phyloP scores from a whole-genome alignment of 2,797 vertebrate genomes.

The Trematomus bernacchii region DNA sequence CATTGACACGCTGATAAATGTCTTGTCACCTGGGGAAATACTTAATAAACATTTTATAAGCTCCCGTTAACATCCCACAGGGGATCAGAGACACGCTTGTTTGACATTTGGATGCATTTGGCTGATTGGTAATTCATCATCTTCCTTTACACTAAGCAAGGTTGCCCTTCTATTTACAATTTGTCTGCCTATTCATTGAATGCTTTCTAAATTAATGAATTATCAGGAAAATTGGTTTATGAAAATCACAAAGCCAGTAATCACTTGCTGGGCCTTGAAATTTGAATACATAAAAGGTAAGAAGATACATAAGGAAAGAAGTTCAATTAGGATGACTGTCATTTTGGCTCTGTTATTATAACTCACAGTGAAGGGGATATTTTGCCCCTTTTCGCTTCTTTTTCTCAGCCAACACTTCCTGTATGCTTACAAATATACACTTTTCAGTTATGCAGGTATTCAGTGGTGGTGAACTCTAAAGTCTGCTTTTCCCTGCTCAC shows the following conservation, averaged over 20 bases:
- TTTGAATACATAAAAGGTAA: slow-evolving; percentile 34
- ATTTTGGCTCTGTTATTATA: slow-evolving; percentile 17
- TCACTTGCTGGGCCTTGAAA: slow-evolving; percentile 44
- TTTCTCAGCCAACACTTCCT: neutral
- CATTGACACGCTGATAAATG: slow-evolving; percentile 59
- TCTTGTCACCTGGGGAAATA: slow-evolving; percentile 52
- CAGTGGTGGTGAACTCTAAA: neutral
- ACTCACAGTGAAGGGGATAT: slow-evolving; percentile 4
- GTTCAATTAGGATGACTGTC: slow-evolving; percentile 29
- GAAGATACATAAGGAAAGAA: slow-evolving; percentile 21
- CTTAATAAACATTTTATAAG: slow-evolving; percentile 73
- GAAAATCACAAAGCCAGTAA: slow-evolving; percentile 49
- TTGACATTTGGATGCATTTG: slow-evolving; percentile 66
- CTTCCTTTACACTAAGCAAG: slow-evolving; percentile 27
- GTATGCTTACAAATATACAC: neutral
- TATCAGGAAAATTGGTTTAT: slow-evolving; percentile 51
- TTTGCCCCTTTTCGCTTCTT: neutral
- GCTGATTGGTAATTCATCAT: slow-evolving; percentile 73
- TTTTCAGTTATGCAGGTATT: neutral
- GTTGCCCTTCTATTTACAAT: slow-evolving; percentile 40
- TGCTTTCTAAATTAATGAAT: slow-evolving; percentile 49
- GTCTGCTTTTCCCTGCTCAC: neutral
- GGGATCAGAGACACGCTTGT: slow-evolving; percentile 62
- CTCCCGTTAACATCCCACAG: slow-evolving; percentile 38
- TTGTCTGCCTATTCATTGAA: slow-evolving; percentile 38